These are phyloP conservation scores for Cromileptes altivelis DNA, from an alignment of 2,113 vertebrate species.

Conservation along the genomic window DNA sequence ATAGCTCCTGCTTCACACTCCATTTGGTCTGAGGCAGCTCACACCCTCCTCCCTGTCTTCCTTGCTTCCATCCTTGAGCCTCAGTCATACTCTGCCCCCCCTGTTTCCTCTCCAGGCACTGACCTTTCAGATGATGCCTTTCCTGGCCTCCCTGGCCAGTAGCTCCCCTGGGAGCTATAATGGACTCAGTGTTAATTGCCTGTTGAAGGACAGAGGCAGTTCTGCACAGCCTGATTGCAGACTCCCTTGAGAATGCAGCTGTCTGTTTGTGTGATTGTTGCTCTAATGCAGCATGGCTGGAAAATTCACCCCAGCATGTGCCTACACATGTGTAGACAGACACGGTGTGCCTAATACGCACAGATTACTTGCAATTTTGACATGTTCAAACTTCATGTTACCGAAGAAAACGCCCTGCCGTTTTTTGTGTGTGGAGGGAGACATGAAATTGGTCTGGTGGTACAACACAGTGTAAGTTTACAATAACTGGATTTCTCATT, in stretches of 20 bases:
- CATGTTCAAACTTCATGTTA: constrained; percentile 29
- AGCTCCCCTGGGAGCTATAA: constrained; percentile 86
- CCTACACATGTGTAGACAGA: constrained; percentile 46
- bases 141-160: constrained; percentile 76
- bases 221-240: constrained; percentile 87
- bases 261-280: constrained; percentile 86
- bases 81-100: constrained; percentile 70
- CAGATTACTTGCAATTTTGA: background rate
- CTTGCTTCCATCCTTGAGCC: constrained; percentile 65
- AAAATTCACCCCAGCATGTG: constrained; percentile 61
- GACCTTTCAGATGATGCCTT: constrained; percentile 88
- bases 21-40: constrained; percentile 86
- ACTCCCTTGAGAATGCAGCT: constrained; percentile 86
- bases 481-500: background rate
- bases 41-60: constrained; percentile 72
- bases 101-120: constrained; percentile 85
- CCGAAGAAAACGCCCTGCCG: background rate
- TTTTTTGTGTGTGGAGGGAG: background rate
- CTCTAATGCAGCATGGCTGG: constrained; percentile 79
- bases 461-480: background rate
- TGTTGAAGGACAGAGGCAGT: constrained; percentile 91
- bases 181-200: constrained; percentile 90
- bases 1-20: constrained; percentile 89
- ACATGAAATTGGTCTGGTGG: background rate
- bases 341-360: constrained; percentile 4